Conservation (phyloP, 1,140 invertebrate species). For the Drosophila carrolli region DNA sequence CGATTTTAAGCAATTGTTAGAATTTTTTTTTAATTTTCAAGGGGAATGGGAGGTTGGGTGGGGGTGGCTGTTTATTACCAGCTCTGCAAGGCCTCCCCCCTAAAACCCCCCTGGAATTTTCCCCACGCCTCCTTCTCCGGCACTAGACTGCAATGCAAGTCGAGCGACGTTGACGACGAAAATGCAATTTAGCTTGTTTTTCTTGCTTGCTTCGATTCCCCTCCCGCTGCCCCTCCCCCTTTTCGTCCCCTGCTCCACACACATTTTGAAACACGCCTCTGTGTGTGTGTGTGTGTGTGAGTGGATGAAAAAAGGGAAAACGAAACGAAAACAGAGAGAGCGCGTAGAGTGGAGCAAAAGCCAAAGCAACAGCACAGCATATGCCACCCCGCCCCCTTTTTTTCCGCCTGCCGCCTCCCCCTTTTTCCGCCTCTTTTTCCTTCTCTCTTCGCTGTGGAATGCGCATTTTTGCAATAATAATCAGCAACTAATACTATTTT, state of each 20-base stretch:
- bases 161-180: conserved; percentile 67
- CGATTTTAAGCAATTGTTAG: no score
- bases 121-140: conserved; percentile 23
- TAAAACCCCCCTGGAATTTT: conserved; percentile 1
- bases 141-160: conserved; percentile 52
- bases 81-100: not conserved
- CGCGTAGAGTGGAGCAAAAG: conserved; percentile 52
- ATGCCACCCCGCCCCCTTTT: conserved; percentile 40
- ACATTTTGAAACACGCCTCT: conserved; percentile 54
- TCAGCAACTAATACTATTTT: conserved; percentile 84
- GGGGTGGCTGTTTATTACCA: conserved; percentile 17
- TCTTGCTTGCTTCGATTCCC: conserved; percentile 70
- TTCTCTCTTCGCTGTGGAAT: conserved; percentile 57
- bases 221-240: conserved; percentile 2
- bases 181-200: conserved; percentile 82
- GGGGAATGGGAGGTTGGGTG: not conserved
- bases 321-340: conserved; percentile 76
- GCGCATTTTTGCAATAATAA: conserved; percentile 84
- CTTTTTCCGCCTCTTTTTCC: not conserved
- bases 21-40: no score
- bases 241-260: conserved; percentile 37
- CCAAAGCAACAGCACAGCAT: conserved; percentile 46
- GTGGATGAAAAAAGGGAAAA: conserved; percentile 79
- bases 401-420: conserved; percentile 12
- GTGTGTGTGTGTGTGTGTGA: conserved; percentile 34